These are phyloP conservation scores for Enteromius fasciolatus DNA, from an alignment of 2,797 vertebrate genomes.

Conservation along the genomic window DNA sequence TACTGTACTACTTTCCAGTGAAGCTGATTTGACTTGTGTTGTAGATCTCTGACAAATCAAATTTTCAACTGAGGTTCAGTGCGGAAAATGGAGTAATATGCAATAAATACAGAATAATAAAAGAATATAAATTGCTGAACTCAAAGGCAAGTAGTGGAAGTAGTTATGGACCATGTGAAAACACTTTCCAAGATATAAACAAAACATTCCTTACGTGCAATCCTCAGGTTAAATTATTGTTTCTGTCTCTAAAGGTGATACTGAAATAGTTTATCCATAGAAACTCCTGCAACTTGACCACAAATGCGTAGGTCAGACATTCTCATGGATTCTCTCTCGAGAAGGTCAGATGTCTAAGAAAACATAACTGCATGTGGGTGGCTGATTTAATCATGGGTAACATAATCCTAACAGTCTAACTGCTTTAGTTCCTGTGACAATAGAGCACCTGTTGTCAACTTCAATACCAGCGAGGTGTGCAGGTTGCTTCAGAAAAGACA, in stretches of 20 bases:
- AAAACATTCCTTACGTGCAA: conserved; percentile 7
- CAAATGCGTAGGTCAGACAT: conserved; percentile 1
- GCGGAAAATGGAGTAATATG: neutral
- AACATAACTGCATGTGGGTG: conserved; percentile 11
- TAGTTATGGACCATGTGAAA: neutral
- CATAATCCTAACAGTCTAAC: conserved; percentile 28
- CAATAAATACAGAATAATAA: conserved; percentile 31
- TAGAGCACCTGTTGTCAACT: conserved; percentile 6
- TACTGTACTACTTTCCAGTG: neutral
- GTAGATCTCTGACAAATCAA: neutral
- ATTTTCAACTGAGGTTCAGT: conserved; percentile 7
- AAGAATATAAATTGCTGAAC: neutral
- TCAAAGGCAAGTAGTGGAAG: conserved; percentile 15
- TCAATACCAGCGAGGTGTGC: conserved; percentile 3
- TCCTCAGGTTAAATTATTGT: neutral
- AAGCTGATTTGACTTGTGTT: neutral
- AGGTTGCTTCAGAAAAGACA: neutral
- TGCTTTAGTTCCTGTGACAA: conserved; percentile 18
- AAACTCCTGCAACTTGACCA: neutral
- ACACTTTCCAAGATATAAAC: neutral
- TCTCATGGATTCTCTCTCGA: neutral
- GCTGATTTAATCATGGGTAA: conserved; percentile 28
- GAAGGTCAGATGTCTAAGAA: neutral
- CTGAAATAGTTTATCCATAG: conserved; percentile 11
- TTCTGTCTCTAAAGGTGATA: neutral